A percentile compares a stretch with the other conserved stretches of the same genome.
Evolutionary conservation across 2,888 invertebrate species (phyloP).

Genomic region (Amiota communis): DNA sequence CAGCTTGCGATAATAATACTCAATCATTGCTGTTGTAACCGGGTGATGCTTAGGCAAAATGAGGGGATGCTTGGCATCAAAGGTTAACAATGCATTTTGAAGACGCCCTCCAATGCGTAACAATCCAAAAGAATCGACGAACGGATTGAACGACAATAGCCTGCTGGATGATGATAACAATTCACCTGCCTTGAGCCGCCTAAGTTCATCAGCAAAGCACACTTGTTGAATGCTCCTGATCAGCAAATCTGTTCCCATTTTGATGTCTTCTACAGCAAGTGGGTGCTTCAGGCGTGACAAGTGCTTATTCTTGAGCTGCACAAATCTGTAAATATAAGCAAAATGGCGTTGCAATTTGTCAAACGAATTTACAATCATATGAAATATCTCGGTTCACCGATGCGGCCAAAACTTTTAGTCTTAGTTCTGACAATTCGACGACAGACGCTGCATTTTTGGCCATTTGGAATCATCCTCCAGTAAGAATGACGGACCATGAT

Average conservation of each 20-base stretch:
- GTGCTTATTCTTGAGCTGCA: not conserved
- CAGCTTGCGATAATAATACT: not conserved
- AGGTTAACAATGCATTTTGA: not conserved
- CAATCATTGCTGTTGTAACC: not conserved
- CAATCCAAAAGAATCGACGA: slow-evolving; percentile 11
- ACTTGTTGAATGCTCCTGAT: too few relatives aligned
- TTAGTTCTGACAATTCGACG: not conserved
- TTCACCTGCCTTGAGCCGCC: not conserved
- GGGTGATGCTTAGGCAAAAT: slow-evolving; percentile 22
- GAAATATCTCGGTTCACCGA: not conserved
- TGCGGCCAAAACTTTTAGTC: not conserved
- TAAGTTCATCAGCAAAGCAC: too few relatives aligned
- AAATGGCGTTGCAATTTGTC: slow-evolving; percentile 27
- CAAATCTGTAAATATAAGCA: slow-evolving; percentile 26
- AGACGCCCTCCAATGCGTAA: too few relatives aligned
- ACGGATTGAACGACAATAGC: slow-evolving; percentile 4
- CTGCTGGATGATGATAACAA: slow-evolving; percentile 2
- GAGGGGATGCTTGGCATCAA: slow-evolving; percentile 2
- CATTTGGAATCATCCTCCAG: not conserved
- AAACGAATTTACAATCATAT: slow-evolving; percentile 14
- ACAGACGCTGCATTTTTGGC: not conserved
- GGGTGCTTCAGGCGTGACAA: too few relatives aligned
- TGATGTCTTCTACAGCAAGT: too few relatives aligned
- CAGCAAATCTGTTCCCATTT: too few relatives aligned
- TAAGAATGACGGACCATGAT: not conserved